A percentile compares a stretch with the other conserved stretches of the same genome.
phyloP scores from a whole-genome alignment of 2,113 vertebrate genomes.

The Cryptomyrus ogoouensis region DNA sequence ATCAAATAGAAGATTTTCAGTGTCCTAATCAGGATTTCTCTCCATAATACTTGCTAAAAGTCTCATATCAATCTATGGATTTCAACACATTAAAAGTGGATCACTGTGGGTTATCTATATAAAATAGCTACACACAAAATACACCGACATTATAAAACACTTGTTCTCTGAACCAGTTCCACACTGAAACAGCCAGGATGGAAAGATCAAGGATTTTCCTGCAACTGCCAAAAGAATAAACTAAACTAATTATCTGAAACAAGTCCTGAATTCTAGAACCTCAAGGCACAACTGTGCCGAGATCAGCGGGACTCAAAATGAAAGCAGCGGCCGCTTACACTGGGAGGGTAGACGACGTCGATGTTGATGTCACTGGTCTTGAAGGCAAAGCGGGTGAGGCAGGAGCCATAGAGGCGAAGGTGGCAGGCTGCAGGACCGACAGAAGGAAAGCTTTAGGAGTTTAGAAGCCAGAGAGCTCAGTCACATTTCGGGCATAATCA shows the following conservation, averaged over 20 bases:
- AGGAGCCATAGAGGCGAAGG: conserved; percentile 89
- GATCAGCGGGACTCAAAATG: background rate
- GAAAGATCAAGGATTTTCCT: background rate
- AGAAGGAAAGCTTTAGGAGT: background rate
- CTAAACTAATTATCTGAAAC: background rate
- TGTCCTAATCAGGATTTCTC: background rate
- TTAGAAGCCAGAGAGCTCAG: background rate
- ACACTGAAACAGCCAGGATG: background rate
- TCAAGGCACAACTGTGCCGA: background rate
- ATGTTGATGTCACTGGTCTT: conserved; percentile 94
- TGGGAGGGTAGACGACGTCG: conserved; percentile 81
- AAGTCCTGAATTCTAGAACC: background rate
- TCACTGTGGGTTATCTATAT: background rate
- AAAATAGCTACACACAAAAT: background rate
- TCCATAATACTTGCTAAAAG: background rate
- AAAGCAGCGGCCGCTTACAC: conserved; percentile 60
- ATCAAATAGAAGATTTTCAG: background rate
- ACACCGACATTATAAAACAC: background rate
- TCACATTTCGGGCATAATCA: background rate
- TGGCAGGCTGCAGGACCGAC: conserved; percentile 73
- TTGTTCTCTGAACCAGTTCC: background rate
- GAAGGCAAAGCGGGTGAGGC: conserved; percentile 89
- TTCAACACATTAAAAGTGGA: background rate
- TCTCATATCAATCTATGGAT: background rate
- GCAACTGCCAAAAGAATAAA: background rate